Conservation (phyloP, 2,113 vertebrate genomes). For the Eulemur rufifrons region DNA sequence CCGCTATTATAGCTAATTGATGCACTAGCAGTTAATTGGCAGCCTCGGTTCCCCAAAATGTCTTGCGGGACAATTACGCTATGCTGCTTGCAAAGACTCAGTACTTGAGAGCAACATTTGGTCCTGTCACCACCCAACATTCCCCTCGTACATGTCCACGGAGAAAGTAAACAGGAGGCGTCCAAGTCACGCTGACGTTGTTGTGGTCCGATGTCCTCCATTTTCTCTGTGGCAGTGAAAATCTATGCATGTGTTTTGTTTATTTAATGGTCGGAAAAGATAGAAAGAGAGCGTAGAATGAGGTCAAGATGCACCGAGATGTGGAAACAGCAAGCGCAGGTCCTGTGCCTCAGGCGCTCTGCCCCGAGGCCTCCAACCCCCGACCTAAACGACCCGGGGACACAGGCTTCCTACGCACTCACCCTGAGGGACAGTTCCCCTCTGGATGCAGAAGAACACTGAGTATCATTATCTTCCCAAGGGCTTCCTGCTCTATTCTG, state of each 20-base stretch:
- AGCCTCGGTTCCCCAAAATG: conserved; percentile 65
- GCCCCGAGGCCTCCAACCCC: rapidly evolving
- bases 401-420: rapidly evolving
- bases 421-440: rapidly evolving
- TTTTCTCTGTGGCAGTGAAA: background rate
- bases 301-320: rapidly evolving
- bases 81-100: conserved; percentile 26
- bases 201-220: rapidly evolving
- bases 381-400: rapidly evolving
- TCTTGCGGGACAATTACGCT: conserved; percentile 66
- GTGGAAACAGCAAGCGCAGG: background rate
- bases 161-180: background rate
- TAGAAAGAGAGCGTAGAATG: rapidly evolving
- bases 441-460: background rate
- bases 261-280: background rate
- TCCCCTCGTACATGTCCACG: background rate
- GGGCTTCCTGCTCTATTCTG: background rate
- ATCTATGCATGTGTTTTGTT: background rate
- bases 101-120: background rate
- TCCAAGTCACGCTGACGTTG: rapidly evolving
- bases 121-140: background rate
- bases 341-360: background rate
- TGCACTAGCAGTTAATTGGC: conserved; percentile 68
- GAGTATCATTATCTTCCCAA: rapidly evolving
- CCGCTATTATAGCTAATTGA: conserved; percentile 72